phyloP scores from a whole-genome alignment of 2,113 vertebrate genomes.

The Stercorarius parasiticus region DNA sequence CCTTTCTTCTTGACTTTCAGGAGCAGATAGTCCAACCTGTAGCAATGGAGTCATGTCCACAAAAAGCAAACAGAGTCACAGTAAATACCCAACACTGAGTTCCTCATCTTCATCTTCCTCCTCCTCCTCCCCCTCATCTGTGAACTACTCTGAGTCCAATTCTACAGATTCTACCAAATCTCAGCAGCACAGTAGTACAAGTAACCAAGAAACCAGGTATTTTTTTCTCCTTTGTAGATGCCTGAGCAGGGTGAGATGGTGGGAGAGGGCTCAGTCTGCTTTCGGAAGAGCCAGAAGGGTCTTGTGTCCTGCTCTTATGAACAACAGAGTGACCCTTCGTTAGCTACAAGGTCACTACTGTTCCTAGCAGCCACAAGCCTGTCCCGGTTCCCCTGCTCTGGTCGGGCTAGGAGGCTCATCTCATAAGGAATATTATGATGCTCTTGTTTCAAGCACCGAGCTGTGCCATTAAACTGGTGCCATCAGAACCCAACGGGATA shows the following conservation, averaged over 20 bases:
- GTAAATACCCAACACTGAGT: conserved; percentile 91
- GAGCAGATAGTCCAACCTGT: conserved; percentile 94
- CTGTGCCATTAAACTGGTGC: not conserved
- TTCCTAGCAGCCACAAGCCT: not conserved
- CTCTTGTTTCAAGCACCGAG: not conserved
- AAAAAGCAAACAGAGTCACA: conserved; percentile 89
- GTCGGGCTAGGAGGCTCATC: not conserved
- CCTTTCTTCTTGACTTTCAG: conserved; percentile 69
- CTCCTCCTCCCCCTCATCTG: conserved; percentile 94
- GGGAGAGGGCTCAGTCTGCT: not conserved
- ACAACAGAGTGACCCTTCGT: not conserved
- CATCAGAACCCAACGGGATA: not conserved
- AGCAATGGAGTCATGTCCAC: conserved; percentile 90
- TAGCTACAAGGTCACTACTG: not conserved
- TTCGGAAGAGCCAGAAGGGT: not conserved
- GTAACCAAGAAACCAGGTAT: conserved; percentile 97
- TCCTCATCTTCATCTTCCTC: conserved; percentile 87
- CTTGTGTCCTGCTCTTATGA: not conserved
- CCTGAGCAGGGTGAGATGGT: not conserved
- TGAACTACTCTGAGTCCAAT: conserved; percentile 98
- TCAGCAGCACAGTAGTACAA: conserved; percentile 94
- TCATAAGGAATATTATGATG: not conserved
- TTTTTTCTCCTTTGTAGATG: not conserved
- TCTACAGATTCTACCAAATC: conserved; percentile 98
- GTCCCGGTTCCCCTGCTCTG: not conserved